These are phyloP conservation scores for Sarotherodon lohbergeri DNA, from an alignment of 2,113 vertebrate species.

Conservation along the genomic window DNA sequence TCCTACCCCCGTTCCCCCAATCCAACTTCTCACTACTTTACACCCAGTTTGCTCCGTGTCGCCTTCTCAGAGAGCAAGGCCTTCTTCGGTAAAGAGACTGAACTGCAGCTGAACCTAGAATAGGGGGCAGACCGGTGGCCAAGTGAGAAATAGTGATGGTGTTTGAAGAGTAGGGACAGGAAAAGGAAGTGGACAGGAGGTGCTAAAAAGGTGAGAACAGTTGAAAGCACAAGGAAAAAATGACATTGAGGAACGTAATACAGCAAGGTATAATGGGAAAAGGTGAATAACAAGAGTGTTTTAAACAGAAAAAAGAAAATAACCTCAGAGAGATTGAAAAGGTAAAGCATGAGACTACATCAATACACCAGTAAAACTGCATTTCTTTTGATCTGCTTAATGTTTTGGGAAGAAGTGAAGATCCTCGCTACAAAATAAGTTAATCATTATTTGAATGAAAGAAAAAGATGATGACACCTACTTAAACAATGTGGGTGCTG, in stretches of 20 bases:
- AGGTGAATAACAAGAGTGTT: not conserved
- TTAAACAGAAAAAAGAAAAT: not conserved
- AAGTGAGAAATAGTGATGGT: constrained; percentile 37
- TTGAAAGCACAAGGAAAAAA: not conserved
- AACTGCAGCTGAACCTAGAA: constrained; percentile 41
- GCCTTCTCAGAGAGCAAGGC: not conserved
- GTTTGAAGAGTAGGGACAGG: constrained; percentile 3
- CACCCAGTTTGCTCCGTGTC: not conserved
- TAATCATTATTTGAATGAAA: not conserved
- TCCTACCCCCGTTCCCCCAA: not conserved
- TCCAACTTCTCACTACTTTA: not conserved
- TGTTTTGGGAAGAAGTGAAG: not conserved
- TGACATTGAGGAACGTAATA: not conserved
- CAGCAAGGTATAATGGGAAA: not conserved
- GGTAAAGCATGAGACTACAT: not conserved
- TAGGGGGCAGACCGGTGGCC: constrained; percentile 15
- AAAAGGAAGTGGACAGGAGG: not conserved
- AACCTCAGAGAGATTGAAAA: not conserved
- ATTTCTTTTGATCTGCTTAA: not conserved
- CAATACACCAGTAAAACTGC: not conserved
- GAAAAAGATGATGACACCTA: not conserved
- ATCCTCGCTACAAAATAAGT: not conserved
- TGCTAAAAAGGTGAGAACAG: constrained; percentile 29
- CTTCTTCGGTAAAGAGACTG: not conserved
- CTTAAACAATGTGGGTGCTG: constrained; percentile 1